Evolutionary conservation across 2,113 vertebrate species (phyloP).

Genomic region (Chloroceryle aenea): DNA sequence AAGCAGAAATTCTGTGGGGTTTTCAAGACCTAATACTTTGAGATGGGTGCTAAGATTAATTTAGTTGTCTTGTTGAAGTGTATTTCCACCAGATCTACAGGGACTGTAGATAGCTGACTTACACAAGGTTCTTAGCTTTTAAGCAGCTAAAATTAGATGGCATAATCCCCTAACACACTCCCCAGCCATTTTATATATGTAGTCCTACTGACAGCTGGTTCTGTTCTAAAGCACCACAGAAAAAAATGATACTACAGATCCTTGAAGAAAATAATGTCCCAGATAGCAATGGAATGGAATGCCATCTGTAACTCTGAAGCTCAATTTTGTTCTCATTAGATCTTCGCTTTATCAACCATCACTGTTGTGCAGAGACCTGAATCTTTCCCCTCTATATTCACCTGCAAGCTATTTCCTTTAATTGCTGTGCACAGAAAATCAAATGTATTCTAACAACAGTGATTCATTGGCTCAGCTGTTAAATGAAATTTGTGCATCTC

Average conservation of each 20-base stretch:
- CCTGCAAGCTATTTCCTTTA: slow-evolving; percentile 68
- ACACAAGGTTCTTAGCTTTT: neutral
- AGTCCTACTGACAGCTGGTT: slow-evolving; percentile 42
- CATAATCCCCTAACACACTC: slow-evolving; percentile 18
- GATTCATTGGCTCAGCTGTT: slow-evolving; percentile 67
- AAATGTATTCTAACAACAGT: slow-evolving; percentile 45
- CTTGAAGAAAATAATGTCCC: slow-evolving; percentile 55
- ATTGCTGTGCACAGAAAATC: slow-evolving; percentile 56
- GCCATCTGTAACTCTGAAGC: slow-evolving; percentile 62
- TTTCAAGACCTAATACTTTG: neutral
- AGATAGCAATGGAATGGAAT: slow-evolving; percentile 22
- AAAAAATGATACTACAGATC: neutral
- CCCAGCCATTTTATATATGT: neutral
- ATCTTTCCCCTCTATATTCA: slow-evolving; percentile 29
- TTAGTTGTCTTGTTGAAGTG: neutral
- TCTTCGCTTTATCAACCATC: slow-evolving; percentile 43
- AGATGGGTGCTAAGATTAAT: neutral
- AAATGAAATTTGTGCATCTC: slow-evolving; percentile 29
- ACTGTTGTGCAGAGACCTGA: slow-evolving; percentile 53
- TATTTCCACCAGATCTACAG: neutral
- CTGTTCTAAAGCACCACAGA: slow-evolving; percentile 24
- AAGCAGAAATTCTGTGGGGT: neutral
- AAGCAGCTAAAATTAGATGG: neutral
- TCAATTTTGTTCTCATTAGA: slow-evolving; percentile 52
- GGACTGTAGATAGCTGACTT: neutral